Base-by-base conservation (phyloP, 2,797 vertebrate genomes). In the Halcyon smyrnensis region DNA sequence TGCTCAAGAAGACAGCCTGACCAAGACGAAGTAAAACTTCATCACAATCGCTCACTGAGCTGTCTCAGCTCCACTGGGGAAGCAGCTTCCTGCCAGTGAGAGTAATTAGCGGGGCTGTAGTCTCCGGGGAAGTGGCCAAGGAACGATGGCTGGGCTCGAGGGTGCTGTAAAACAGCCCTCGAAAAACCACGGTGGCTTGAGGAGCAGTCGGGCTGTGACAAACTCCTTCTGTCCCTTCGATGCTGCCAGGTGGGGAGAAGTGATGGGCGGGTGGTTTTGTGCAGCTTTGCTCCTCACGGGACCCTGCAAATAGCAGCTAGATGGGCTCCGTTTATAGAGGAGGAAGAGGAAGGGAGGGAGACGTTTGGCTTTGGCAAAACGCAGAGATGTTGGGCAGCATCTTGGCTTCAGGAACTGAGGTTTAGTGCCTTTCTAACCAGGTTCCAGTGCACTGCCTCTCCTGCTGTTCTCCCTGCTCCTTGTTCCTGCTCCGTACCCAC, bases 381-480 rank as follows among this genome's bases (percentile, higher is more conserved):
- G 1, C 32, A 4, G 16, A 34, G 14, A 12, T 11, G 12, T 9
- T 48, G 37, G 45, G 32, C 5, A 4, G 28, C 1, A 3, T 20
- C 45, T 54, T 32, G 34, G 53, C 41, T 45, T 37, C 6, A 19
- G 45, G 65, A 68, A 24, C 25, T 54, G 25, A 8, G 17, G 32
- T n/a, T 60, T 7, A 30, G 34, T 19, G 48, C 48, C 45, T 81
- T 45, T 56, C 5, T 37, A 27, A 9, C 1, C 8, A 8, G 30
- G 41, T 67, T 60, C 24, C 0, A 2, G 9, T 2, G 23, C 0
- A 3, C 24, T 32, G 8, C 76, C 34, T 46, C 46, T 37, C 21
- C n/a, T 24, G 59, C 12, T 1, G 0, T 20, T 21, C 7, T 19
- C 32, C 63, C 41, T 0, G 0, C 7, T 37, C 21, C 30, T 46